A percentile compares a stretch with the other conserved stretches of the same genome.
phyloP scores from a whole-genome alignment of 2,888 invertebrate genomes.

The Drosophila leonis region DNA sequence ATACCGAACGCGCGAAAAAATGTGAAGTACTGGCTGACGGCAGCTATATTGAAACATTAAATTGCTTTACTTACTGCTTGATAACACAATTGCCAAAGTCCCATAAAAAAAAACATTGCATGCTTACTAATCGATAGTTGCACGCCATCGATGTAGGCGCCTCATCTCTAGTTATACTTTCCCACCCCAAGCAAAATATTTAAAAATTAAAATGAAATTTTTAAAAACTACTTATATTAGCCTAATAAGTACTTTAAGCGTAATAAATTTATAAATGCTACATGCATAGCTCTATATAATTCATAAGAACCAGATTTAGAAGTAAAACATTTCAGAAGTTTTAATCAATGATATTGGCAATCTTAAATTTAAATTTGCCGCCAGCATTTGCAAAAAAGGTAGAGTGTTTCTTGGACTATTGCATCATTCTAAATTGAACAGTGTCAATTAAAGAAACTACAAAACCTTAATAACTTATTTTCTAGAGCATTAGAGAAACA shows the following conservation, averaged over 20 bases:
- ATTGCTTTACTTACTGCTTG: neutral
- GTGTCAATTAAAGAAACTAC: no score
- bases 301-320: no score
- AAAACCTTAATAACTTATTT: neutral
- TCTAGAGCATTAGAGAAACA: neutral
- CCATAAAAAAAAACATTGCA: neutral
- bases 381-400: no score
- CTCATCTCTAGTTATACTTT: neutral
- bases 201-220: neutral
- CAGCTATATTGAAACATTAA: neutral
- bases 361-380: no score
- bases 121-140: neutral
- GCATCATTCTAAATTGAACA: no score
- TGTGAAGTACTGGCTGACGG: neutral
- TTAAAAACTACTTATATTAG: no score
- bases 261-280: no score
- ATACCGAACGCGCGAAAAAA: neutral
- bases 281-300: no score
- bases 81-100: neutral
- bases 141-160: neutral
- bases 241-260: no score
- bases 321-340: no score
- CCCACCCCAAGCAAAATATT: neutral
- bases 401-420: no score
- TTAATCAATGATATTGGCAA: no score